Base-by-base conservation (phyloP, 1,140 invertebrate species). In the Drosophila tropicalis region DNA sequence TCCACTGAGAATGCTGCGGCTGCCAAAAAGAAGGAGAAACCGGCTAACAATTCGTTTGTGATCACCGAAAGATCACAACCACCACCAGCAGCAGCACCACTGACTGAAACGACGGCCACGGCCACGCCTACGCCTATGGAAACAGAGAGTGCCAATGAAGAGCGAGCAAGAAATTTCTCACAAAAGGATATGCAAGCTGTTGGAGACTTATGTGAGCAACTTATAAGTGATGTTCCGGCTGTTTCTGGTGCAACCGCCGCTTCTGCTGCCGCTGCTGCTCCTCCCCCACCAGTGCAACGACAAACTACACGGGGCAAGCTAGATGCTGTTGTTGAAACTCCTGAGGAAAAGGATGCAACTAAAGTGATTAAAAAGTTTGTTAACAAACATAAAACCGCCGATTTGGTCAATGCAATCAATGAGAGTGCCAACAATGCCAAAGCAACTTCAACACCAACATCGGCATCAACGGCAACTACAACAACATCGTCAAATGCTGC, bases 1-100 rank as follows among this genome's bases (percentile, higher is more conserved):
- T 96, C 95, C 62, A 95, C 94, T 67, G 95, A 95, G 63, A 91
- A 91, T 58, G 90, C 91, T 6, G 72, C 81, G 10, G 87, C 77
- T 3, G 76, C 81, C 57, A 91, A 91, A 19, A 91, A 90, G 72
- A 92, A 91, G 75, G 83, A 90, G 56, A 90, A 91, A 57, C 78
- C 77, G 22, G 79, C 78, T 0, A 91, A 90, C 29, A 87, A 58
- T 44, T 84, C 90, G n/a, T 84, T 87, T 75, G 74, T 91, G 29
- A 70, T 90, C 22, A 63, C 69, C 58, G 72, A 79, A 29, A 67
- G 63, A 56, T 19, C 15, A 51, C 36, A 39, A 5, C 36, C 10
- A 39, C 36, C 10, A 51, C 1, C 40, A 32, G 6, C 65, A 5
- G 55, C 66, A 9, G 55, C 66, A 41, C 60, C 71, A 25, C 29